Conservation (phyloP, 1,140 invertebrate species). For the Metopolophium dirhodum region DNA sequence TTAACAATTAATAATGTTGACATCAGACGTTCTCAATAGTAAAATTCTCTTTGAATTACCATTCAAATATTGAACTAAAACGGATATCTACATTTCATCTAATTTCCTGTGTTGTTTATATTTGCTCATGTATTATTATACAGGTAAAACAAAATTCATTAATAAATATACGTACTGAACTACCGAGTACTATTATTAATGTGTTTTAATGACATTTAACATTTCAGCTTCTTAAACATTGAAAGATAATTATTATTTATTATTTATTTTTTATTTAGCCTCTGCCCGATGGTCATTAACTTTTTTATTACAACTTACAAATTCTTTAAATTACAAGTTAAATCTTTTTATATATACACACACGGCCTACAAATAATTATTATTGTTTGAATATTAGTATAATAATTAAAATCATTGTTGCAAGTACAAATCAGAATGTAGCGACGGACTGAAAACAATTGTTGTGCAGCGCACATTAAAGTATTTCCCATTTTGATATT, state of each 20-base stretch:
- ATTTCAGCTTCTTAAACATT: not conserved
- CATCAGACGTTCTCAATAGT: not conserved
- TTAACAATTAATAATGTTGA: not conserved
- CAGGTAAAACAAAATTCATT: conserved; percentile 15
- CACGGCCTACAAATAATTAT: too few relatives aligned
- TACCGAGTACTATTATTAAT: not conserved
- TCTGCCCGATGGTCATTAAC: not conserved
- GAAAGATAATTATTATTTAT: not conserved
- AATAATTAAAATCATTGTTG: too few relatives aligned
- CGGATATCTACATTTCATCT: not conserved
- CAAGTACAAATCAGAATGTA: too few relatives aligned
- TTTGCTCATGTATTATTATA: not conserved
- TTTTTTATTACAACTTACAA: not conserved
- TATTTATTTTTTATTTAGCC: not conserved
- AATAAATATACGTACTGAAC: not conserved
- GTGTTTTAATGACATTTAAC: not conserved
- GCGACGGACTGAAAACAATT: not conserved
- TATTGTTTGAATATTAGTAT: too few relatives aligned
- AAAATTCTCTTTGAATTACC: not conserved
- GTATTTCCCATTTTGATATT: not conserved
- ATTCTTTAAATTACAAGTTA: not conserved
- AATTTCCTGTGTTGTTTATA: not conserved
- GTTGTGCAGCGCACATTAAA: not conserved
- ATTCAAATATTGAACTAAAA: conserved; percentile 11
- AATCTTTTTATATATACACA: not conserved